Evolutionary conservation across 2,797 vertebrate genomes (phyloP), one percentile per base, ranked within the genome.

Genomic region (Iguana delicatissima): DNA sequence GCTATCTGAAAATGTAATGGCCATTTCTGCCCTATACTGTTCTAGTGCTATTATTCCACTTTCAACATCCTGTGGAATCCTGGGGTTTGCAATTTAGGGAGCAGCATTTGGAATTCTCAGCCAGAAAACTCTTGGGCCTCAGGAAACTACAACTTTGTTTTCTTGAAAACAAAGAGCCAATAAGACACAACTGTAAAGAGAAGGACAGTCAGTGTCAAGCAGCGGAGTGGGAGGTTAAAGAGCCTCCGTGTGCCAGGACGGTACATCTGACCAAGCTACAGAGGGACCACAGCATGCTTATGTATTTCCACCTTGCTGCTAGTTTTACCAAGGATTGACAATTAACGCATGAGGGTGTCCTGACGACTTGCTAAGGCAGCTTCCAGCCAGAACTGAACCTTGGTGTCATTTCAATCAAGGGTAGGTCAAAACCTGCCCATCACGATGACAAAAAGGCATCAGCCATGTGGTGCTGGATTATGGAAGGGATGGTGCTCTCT

Each of bases 371-470:
- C 18, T 80, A n/a, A 64, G 42, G 26, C 32, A 38, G 4, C 57
- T 77, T 9, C 74, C 59, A 38, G 38, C 38, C 24, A 55, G 52
- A 26, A 29, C 72, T 57, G 52, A 59, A 86, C 6, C 18, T 13
- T 82, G 2, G 4, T 0, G 0, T 0, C 18, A 9, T 88, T 12
- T 14, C 46, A 76, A 20, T 32, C 50, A 4, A 57, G 29, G 38
- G 20, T 77, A 42, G 9, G 42, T 8, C 50, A 26, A 22, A 52
- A 35, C 18, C 69, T 13, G 3, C 35, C 77, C 32, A 16, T 16
- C 18, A 2, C 6, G 8, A 12, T 13, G 22, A 20, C 80, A 82
- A 20, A 35, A 8, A 35, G 35, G 26, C 3, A 14, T 2, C 18
- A 55, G 55, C 13, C 1, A 16, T 5, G 55, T 4, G 18, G 64